These are phyloP conservation scores for Onthophagus sagittarius DNA, from an alignment of 2,888 invertebrate genomes.

Conservation along the genomic window DNA sequence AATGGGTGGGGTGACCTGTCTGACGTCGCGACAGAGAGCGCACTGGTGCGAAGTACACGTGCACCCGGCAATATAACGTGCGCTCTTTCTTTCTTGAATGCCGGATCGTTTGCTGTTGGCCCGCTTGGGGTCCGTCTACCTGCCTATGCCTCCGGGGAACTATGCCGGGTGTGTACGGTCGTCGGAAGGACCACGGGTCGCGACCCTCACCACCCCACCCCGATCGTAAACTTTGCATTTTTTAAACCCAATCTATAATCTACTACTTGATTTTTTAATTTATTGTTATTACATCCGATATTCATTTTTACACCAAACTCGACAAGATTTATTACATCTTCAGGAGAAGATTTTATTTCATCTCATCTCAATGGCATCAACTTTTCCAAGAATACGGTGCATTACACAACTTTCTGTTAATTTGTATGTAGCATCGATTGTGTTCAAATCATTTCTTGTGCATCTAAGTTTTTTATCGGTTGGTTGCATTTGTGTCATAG, in stretches of 20 bases:
- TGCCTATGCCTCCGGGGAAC: background rate
- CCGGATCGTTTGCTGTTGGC: background rate
- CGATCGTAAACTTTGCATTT: background rate
- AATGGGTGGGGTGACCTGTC: conserved; percentile 21
- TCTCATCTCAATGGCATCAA: too few species aligned
- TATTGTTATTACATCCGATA: too few species aligned
- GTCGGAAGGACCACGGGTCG: background rate
- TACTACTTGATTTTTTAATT: too few species aligned
- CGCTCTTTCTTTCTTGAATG: conserved; percentile 1
- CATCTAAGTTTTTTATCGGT: too few species aligned
- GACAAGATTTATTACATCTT: too few species aligned
- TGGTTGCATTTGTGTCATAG: too few species aligned
- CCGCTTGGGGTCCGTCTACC: background rate
- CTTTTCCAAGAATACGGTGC: too few species aligned
- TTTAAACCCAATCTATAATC: background rate
- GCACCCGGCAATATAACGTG: background rate
- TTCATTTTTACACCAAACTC: too few species aligned
- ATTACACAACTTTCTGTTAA: too few species aligned
- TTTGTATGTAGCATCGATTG: too few species aligned
- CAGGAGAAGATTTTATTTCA: too few species aligned
- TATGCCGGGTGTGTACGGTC: background rate
- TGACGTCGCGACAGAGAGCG: conserved; percentile 3
- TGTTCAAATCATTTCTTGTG: too few species aligned
- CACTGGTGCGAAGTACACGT: conserved; percentile 3
- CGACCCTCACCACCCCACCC: background rate